phyloP scores from a whole-genome alignment of 2,113 vertebrate genomes.

The Ardeotis arabs region DNA sequence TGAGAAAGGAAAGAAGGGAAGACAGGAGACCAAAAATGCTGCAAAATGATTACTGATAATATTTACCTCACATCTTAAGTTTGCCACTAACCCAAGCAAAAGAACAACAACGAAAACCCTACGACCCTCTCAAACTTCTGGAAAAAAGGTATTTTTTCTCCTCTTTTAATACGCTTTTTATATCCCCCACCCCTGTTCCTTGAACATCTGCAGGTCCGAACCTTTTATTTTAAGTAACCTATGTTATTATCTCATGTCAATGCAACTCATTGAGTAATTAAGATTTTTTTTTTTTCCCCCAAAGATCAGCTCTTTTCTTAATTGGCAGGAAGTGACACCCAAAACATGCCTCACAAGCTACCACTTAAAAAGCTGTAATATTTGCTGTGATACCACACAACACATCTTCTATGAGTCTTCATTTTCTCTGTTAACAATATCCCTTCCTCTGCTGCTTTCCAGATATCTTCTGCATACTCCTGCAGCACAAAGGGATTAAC shows the following conservation, averaged over 20 bases:
- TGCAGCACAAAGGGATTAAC: not conserved
- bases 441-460: not conserved
- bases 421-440: not conserved
- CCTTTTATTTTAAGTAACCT: not conserved
- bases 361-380: not conserved
- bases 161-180: not conserved
- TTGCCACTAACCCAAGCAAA: not conserved
- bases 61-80: not conserved
- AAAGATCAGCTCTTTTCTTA: not conserved
- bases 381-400: not conserved
- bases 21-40: not conserved
- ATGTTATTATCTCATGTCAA: not conserved
- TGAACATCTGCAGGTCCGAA: not conserved
- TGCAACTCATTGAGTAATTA: not conserved
- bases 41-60: not conserved
- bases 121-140: not conserved
- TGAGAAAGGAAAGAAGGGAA: not conserved
- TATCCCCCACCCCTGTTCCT: not conserved
- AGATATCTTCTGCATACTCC: not conserved
- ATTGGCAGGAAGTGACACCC: not conserved
- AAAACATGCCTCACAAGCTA: not conserved
- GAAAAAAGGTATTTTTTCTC: not conserved
- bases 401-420: not conserved
- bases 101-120: not conserved
- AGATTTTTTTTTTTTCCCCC: not conserved